Evolutionary conservation across 2,888 invertebrate species (phyloP).

Genomic region (Andrena marginata): DNA sequence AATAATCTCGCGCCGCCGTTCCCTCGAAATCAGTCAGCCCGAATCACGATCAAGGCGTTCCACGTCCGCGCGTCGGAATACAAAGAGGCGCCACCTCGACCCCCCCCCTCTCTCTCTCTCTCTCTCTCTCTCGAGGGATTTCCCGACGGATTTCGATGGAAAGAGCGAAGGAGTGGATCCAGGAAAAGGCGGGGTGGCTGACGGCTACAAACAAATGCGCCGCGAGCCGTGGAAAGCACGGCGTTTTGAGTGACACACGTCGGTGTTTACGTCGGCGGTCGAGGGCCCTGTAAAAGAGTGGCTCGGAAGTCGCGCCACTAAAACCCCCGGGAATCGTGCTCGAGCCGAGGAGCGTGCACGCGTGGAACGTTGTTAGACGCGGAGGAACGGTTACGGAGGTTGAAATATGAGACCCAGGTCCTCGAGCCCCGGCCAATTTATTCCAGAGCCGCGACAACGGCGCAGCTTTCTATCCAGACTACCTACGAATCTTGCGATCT

Average conservation of each 20-base stretch:
- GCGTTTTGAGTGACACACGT: slow-evolving; percentile 53
- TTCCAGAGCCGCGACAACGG: slow-evolving; percentile 1
- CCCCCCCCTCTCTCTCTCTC: too few relatives aligned
- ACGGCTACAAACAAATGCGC: slow-evolving; percentile 12
- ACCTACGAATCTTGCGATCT: neutral
- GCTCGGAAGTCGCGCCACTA: slow-evolving; percentile 34
- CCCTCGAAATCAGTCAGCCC: slow-evolving; percentile 12
- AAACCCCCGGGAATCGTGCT: slow-evolving; percentile 33
- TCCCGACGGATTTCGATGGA: neutral
- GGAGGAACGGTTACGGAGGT: slow-evolving; percentile 8
- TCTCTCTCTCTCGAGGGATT: neutral
- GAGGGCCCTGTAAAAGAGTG: slow-evolving; percentile 45
- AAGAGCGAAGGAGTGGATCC: neutral
- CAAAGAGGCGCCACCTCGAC: slow-evolving; percentile 11
- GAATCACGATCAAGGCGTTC: slow-evolving; percentile 17
- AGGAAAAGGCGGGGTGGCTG: neutral
- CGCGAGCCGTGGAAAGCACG: slow-evolving; percentile 7
- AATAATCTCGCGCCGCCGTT: slow-evolving; percentile 16
- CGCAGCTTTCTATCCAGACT: neutral
- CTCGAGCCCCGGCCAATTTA: slow-evolving; percentile 15
- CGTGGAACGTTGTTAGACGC: neutral
- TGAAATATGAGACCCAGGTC: slow-evolving; percentile 39
- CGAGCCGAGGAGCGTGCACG: neutral
- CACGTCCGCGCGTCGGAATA: slow-evolving; percentile 15
- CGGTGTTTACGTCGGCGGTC: slow-evolving; percentile 60